phyloP scores from a whole-genome alignment of 2,113 vertebrate genomes.

The Sorex fumeus region DNA sequence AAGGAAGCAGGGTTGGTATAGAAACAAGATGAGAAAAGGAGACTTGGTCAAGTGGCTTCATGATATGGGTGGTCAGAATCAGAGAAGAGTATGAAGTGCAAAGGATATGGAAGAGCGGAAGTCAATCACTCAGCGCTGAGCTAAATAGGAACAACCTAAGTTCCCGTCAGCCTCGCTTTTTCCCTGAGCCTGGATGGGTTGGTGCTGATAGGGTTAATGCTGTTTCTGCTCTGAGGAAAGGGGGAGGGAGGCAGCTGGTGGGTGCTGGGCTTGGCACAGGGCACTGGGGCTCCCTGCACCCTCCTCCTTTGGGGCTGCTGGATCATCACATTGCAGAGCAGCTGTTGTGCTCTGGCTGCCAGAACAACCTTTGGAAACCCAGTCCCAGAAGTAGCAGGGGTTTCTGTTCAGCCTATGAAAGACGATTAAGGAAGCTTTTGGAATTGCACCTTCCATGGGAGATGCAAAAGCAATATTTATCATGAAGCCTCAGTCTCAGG shows the following conservation, averaged over 20 bases:
- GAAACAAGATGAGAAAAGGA: background rate
- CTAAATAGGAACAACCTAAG: too few relatives aligned
- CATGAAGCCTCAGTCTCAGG: conserved; percentile 56
- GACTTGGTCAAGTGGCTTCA: background rate
- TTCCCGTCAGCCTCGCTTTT: background rate
- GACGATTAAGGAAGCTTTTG: conserved; percentile 46
- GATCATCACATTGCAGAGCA: conserved; percentile 85
- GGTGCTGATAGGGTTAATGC: conserved; percentile 82
- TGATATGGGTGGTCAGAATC: background rate
- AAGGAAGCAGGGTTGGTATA: background rate
- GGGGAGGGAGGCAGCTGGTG: conserved; percentile 86
- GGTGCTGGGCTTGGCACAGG: conserved; percentile 86
- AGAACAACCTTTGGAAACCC: conserved; percentile 80
- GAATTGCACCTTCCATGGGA: conserved; percentile 72
- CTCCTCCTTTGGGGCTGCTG: conserved; percentile 86
- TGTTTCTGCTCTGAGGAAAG: conserved; percentile 68
- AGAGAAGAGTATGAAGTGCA: background rate
- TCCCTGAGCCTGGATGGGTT: background rate
- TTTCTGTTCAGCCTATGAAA: conserved; percentile 56
- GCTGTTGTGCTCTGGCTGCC: conserved; percentile 87
- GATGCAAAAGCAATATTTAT: conserved; percentile 82
- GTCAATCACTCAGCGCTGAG: background rate
- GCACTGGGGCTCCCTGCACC: conserved; percentile 63
- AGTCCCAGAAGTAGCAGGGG: conserved; percentile 72
- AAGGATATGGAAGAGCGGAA: background rate